These are phyloP conservation scores for Schizothorax lantsangensis DNA, from an alignment of 2,797 vertebrate species.

Conservation along the genomic window DNA sequence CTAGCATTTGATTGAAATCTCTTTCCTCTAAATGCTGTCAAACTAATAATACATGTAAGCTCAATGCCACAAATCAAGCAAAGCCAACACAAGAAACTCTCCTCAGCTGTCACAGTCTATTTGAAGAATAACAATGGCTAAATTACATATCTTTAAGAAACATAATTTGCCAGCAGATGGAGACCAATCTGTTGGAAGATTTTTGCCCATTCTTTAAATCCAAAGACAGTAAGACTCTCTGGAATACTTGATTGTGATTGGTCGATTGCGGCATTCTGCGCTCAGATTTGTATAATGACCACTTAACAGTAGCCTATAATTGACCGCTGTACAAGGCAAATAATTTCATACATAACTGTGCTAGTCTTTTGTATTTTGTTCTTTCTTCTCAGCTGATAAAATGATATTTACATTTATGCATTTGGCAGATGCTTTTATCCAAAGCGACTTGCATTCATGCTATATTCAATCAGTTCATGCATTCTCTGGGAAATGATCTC, in stretches of 20 bases:
- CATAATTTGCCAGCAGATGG: slow-evolving; percentile 55
- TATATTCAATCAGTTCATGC: neutral
- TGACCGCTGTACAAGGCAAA: neutral
- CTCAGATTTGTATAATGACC: slow-evolving; percentile 28
- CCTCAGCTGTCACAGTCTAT: slow-evolving; percentile 36
- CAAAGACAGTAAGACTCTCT: slow-evolving; percentile 40
- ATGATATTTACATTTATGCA: slow-evolving; percentile 10
- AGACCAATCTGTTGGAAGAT: slow-evolving; percentile 58
- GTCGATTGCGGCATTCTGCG: neutral
- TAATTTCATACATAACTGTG: neutral
- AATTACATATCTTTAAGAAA: slow-evolving; percentile 52
- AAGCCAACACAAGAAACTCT: slow-evolving; percentile 14
- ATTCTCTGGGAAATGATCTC: neutral
- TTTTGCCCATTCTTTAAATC: slow-evolving; percentile 28
- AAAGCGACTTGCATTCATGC: neutral
- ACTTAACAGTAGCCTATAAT: slow-evolving; percentile 18
- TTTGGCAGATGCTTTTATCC: slow-evolving; percentile 6
- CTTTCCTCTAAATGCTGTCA: slow-evolving; percentile 30
- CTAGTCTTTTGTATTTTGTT: neutral
- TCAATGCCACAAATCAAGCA: slow-evolving; percentile 40
- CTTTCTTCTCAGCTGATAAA: neutral
- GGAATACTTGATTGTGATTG: slow-evolving; percentile 28
- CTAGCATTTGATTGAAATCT: neutral
- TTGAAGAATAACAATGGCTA: slow-evolving; percentile 57
- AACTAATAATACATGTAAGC: slow-evolving; percentile 40